Evolutionary conservation across 2,888 invertebrate species (phyloP).

Genomic region (Bellardia pandia): DNA sequence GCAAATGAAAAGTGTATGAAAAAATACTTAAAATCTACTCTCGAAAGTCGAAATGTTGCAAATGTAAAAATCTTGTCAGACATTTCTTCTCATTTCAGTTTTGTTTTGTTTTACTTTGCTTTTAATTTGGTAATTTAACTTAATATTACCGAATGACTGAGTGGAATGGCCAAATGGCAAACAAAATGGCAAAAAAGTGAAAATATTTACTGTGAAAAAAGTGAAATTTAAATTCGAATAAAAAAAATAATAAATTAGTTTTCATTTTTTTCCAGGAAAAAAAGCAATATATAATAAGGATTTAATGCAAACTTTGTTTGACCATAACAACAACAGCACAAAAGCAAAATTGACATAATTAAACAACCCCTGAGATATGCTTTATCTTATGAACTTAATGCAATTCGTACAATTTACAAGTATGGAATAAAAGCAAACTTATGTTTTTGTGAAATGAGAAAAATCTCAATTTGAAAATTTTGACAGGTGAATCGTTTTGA

Average conservation of each 20-base stretch:
- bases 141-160: constrained; percentile 10
- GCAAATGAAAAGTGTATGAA: constrained; percentile 28
- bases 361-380: neutral
- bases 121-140: constrained; percentile 5
- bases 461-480: too few species aligned
- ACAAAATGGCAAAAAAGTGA: neutral
- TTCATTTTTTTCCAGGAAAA: neutral
- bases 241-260: neutral
- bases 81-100: constrained; percentile 14
- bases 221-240: neutral
- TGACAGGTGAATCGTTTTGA: too few species aligned
- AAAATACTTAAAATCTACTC: constrained; percentile 26
- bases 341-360: neutral
- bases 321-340: neutral
- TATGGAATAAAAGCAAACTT: too few species aligned
- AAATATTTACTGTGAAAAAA: neutral
- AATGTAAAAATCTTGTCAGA: constrained; percentile 29
- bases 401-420: neutral
- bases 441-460: too few species aligned
- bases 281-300: neutral
- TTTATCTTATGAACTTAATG: neutral
- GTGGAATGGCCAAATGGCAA: neutral
- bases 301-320: too few species aligned
- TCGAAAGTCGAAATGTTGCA: neutral
- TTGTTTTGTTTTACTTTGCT: constrained; percentile 1